These are phyloP conservation scores for Eulacestoma nigropectus DNA, from an alignment of 2,113 vertebrate genomes.

Conservation along the genomic window DNA sequence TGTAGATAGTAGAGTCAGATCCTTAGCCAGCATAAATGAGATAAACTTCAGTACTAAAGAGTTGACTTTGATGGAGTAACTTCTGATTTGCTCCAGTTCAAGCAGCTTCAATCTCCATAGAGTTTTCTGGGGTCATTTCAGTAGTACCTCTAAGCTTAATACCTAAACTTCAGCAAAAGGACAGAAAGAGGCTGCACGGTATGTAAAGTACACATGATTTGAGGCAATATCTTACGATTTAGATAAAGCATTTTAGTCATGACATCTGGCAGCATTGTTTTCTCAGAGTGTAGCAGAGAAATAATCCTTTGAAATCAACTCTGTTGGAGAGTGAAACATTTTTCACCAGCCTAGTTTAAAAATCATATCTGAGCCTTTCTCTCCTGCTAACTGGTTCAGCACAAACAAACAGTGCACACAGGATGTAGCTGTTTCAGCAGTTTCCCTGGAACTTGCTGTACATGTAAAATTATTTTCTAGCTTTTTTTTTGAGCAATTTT, in stretches of 20 bases:
- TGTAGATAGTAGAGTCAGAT: neutral
- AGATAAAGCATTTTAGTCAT: neutral
- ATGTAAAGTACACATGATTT: neutral
- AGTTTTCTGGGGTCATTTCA: neutral
- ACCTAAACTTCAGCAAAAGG: neutral
- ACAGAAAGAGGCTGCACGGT: neutral
- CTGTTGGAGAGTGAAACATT: neutral
- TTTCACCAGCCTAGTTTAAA: neutral
- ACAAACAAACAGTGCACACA: neutral
- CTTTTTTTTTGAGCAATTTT: neutral
- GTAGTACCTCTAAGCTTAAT: neutral
- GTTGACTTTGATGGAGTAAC: neutral
- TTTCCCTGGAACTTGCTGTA: conserved; percentile 3
- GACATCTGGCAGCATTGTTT: neutral
- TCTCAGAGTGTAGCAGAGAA: neutral
- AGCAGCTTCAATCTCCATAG: neutral
- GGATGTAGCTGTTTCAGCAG: neutral
- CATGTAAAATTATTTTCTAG: neutral
- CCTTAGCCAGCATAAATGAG: neutral
- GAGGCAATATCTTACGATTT: neutral
- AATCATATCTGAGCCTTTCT: neutral
- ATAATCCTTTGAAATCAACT: conserved; percentile 3
- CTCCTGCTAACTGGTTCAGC: conserved; percentile 12
- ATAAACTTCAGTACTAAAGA: neutral
- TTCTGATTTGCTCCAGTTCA: neutral